Percentiles rank a stretch among this genome's conserved stretches.
Conservation (phyloP, 2,888 invertebrate genomes). For the Patella depressa region DNA sequence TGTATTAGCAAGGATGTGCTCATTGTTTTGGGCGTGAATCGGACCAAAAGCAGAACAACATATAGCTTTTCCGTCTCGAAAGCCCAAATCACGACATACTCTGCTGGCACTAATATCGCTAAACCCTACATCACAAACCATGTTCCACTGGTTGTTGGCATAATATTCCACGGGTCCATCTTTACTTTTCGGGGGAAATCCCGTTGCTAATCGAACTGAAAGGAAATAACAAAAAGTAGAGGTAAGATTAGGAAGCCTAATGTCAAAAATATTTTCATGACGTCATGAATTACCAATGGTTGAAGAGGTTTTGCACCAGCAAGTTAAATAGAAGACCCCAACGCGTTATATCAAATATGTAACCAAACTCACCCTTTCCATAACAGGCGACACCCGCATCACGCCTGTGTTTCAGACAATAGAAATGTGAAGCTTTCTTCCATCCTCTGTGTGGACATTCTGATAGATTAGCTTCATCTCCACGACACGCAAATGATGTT, state of each 20-base stretch:
- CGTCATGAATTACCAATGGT: no score
- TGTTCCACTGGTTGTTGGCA: constrained; percentile 50
- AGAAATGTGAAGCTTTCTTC: constrained; percentile 34
- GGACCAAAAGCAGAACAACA: constrained; percentile 57
- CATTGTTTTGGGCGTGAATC: constrained; percentile 14
- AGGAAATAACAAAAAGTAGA: background rate
- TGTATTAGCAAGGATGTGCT: constrained; percentile 53
- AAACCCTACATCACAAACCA: constrained; percentile 60
- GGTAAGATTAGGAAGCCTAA: no score
- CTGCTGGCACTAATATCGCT: constrained; percentile 53
- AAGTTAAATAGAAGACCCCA: no score
- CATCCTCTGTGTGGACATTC: constrained; percentile 61
- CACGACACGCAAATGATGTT: constrained; percentile 56
- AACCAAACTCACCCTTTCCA: constrained; percentile 44
- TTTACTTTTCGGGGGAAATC: constrained; percentile 31
- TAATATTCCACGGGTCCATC: constrained; percentile 55
- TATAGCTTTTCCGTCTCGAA: constrained; percentile 52
- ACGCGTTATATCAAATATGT: no score
- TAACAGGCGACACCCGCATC: constrained; percentile 60
- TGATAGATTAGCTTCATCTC: constrained; percentile 49
- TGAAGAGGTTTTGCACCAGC: no score
- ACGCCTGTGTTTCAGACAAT: constrained; percentile 47
- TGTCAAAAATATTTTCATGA: no score
- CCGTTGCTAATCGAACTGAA: constrained; percentile 54
- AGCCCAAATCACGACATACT: constrained; percentile 60